Conservation (phyloP, 2,113 vertebrate genomes). For the Thalassarche chlororhynchos region DNA sequence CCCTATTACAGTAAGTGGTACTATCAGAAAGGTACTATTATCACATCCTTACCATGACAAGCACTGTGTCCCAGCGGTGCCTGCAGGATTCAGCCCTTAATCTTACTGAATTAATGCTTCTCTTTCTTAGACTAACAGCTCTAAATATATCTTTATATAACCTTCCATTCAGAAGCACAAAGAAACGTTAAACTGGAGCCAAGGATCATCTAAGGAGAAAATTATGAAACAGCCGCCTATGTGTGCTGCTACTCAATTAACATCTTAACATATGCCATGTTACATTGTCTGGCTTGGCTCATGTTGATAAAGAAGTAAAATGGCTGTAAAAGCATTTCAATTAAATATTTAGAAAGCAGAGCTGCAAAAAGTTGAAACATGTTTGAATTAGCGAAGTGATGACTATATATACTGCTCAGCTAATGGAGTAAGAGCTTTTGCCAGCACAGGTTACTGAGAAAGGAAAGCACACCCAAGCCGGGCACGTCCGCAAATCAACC, state of each 20-base stretch:
- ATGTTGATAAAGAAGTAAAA: slow-evolving; percentile 32
- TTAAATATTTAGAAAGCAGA: slow-evolving; percentile 61
- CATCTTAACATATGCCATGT: slow-evolving; percentile 51
- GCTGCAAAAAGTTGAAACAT: not conserved
- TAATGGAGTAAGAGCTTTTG: not conserved
- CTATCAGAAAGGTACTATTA: slow-evolving; percentile 43
- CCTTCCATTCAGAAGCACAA: slow-evolving; percentile 40
- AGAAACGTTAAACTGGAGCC: slow-evolving; percentile 48
- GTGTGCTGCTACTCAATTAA: slow-evolving; percentile 49
- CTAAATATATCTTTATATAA: slow-evolving; percentile 56
- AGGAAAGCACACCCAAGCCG: not conserved
- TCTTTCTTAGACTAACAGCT: slow-evolving; percentile 40
- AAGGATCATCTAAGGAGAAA: slow-evolving; percentile 58
- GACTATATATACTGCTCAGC: not conserved
- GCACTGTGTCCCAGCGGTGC: not conserved
- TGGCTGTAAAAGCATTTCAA: slow-evolving; percentile 57
- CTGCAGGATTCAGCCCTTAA: slow-evolving; percentile 11
- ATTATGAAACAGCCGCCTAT: slow-evolving; percentile 35
- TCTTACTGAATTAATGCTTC: slow-evolving; percentile 53
- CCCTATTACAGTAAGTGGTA: not conserved
- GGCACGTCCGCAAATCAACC: fast-evolving
- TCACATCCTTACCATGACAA: not conserved
- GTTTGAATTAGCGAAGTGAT: not conserved
- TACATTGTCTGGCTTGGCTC: slow-evolving; percentile 54
- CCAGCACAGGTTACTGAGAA: not conserved